Evolutionary conservation across 2,113 vertebrate genomes (phyloP), one percentile per base, ranked within the genome.

Genomic region (Phyllostomus hastatus): DNA sequence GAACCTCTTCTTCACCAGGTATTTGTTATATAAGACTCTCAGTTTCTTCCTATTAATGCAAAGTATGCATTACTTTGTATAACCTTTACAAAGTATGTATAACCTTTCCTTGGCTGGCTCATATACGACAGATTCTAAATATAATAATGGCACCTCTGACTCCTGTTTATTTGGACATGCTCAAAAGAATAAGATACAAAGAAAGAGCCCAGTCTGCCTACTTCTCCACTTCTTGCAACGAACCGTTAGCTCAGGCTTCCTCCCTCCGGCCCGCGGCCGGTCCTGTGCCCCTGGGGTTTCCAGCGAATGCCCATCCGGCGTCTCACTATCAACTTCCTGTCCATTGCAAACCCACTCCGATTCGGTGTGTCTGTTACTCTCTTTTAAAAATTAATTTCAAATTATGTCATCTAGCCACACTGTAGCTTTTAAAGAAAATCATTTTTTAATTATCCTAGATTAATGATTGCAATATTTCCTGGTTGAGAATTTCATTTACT

Each of bases 401-500:
- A 83, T 80, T 97, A 66, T 93, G 16, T 90, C 94, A 90, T 97
- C 95, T 92, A 90, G 79, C 5, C 0, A 79, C 41, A 50, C 10
- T 88, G 50, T 80, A 96, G 22, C 41, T 87, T 96, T 97, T 95
- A 97, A 97, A 84, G 97, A 2, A 97, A 98, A 98, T 97, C 0
- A 91, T 91, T 97, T 97, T 97, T 97, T 92, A 97, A 98, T 91
- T 93, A 59, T 83, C 88, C 64, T 96, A 90, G 73, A 95, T 81
- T 95, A 97, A 97, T 96, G 66, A 96, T 70, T 90, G 31, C 33
- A 87, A 95, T 98, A 33, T 75, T 97, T 98, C 78, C 11, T 98
- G 1, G n/a, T 97, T 96, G 97, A 96, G 85, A 97, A 82, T 95
- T 97, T 97, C 79, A 97, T 97, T 98, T 98, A 95, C 61, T 81